Evolutionary conservation across 2,113 vertebrate genomes (phyloP), one percentile per base, ranked within the genome.

Genomic region (Lucifuga dentata): DNA sequence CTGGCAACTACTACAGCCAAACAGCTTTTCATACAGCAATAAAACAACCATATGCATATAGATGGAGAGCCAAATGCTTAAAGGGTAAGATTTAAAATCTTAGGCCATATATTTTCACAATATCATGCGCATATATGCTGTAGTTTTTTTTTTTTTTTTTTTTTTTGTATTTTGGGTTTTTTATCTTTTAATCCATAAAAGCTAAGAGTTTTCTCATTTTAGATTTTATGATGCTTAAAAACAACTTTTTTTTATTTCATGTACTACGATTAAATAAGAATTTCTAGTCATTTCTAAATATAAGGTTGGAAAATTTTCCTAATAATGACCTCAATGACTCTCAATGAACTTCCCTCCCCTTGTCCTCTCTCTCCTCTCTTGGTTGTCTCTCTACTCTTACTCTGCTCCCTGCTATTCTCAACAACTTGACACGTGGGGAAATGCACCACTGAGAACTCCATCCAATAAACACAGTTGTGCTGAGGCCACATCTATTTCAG

Each of bases 401-500:
- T 74, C 64, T 15, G 29, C 67, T 64, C 73, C 52, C 69, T 69
- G 59, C 72, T 72, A 56, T 69, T 77, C 73, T 84, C 78, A 10
- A 17, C 7, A 79, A 78, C 72, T 80, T 84, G 85, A 88, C 85
- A 83, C 66, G 58, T 68, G 69, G 68, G 78, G 68, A 69, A 70
- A 76, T 17, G 50, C 66, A 66, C 66, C 51, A 69, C 60, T 11
- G 65, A 68, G 69, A 76, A 86, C 46, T 62, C 50, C 8, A 49
- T 81, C 76, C 75, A 78, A 83, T 81, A 79, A 81, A 90, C 78
- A 86, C 80, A 81, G 75, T 59, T 79, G 61, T 69, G 76, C 68
- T 61, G 59, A 80, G 78, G 74, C 78, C 68, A 73, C 78, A 77
- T 88, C 71, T 86, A 86, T 78, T 83, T 85, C 73, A 80, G 86